Conservation (phyloP, 2,113 vertebrate species). For the Oriolus oriolus region DNA sequence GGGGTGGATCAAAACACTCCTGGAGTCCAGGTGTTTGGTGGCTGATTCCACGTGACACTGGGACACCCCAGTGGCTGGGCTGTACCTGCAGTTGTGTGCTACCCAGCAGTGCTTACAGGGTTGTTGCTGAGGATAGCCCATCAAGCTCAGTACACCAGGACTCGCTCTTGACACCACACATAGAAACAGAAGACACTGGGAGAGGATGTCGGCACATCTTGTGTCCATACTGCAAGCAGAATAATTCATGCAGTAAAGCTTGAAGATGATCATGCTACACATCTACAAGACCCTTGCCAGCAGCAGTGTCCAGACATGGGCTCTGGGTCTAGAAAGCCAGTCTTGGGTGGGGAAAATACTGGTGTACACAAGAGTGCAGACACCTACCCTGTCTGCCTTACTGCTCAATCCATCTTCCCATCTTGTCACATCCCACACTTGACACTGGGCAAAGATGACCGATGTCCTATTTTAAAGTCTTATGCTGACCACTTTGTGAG, state of each 20-base stretch:
- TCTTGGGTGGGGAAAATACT: neutral
- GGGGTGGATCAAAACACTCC: neutral
- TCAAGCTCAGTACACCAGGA: neutral
- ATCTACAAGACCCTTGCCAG: neutral
- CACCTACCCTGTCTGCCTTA: fast-evolving
- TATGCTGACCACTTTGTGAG: neutral
- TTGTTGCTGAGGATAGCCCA: neutral
- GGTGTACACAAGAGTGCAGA: too few relatives aligned
- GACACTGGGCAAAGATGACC: neutral
- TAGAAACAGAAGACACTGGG: fast-evolving
- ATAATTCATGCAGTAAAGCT: neutral
- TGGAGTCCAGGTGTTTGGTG: neutral
- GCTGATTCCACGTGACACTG: too few relatives aligned
- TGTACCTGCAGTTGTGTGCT: neutral
- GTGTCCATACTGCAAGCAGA: neutral
- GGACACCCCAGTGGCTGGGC: neutral
- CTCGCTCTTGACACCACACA: neutral
- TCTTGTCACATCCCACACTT: neutral
- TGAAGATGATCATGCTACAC: too few relatives aligned
- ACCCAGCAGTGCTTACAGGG: neutral
- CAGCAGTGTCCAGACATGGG: neutral
- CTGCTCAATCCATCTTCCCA: neutral
- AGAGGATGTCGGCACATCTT: neutral
- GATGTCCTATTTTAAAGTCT: neutral
- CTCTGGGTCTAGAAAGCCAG: neutral